Base-by-base conservation (phyloP, 2,888 invertebrate species). In the Trichacis sp. region DNA sequence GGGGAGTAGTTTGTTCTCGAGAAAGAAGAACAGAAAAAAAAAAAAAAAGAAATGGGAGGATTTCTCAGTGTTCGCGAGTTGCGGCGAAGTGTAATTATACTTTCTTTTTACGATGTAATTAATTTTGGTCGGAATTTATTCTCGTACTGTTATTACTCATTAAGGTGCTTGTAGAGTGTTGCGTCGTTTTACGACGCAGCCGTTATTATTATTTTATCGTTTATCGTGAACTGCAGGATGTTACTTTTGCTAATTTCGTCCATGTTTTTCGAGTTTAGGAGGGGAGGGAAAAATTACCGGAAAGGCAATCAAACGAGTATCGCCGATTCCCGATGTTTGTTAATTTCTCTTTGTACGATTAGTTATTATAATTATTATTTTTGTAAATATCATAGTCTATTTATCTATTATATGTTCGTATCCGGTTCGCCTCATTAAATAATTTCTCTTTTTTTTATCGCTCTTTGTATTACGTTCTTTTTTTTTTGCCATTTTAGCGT, bases 401-500 rank as follows among this genome's bases (percentile, higher is more conserved):
- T 77, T 76, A 75, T 77, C 71, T 67, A 71, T 71, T 68, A 72
- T 68, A 72, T 70, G 47, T 57, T 61, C 69, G 67, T 67, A 69
- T 60, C 68, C 71, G 66, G 59, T 69, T 75, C 58, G 71, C 45
- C 42, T 63, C 63, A 64, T 62, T 38, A 62, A 12, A 54, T 54
- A 47, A 55, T 56, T 68, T 64, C 62, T 63, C 65, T 71, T 70
- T 15, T 15, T 71, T 70, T 66, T 66, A 68, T 68, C 68, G 64
- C 58, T 61, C 71, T 69, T 74, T 72, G 71, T 73, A 73, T 73
- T 75, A 75, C 53, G 71, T 77, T 77, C 72, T 73, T 12, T 15
- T 40, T 40, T 72, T 75, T 78, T 74, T 76, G 77, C 73, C 75
- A 77, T 76, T 79, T 78, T 78, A 79, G 79, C 69, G 75, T 80